A percentile compares a stretch with the other conserved stretches of the same genome.
Evolutionary conservation across 2,888 invertebrate species (phyloP).

Genomic region (Harpagoxenus sublaevis): DNA sequence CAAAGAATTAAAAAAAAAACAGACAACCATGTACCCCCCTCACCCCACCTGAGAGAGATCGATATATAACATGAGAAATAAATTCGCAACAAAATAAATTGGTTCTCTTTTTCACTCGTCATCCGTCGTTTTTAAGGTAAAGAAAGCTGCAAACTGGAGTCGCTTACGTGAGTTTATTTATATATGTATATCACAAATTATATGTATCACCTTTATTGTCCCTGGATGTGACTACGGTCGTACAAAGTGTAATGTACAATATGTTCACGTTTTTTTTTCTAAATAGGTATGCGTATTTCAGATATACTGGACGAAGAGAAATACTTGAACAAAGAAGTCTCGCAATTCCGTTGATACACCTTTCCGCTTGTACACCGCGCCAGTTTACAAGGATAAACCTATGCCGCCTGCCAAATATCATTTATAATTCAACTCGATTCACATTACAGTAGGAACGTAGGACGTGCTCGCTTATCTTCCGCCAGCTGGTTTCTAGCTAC

Average conservation of each 20-base stretch:
- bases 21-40: slow-evolving; percentile 67
- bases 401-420: slow-evolving; percentile 10
- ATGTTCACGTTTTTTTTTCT: slow-evolving; percentile 18
- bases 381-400: background rate
- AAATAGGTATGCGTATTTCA: background rate
- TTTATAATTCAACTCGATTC: background rate
- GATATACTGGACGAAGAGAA: slow-evolving; percentile 7
- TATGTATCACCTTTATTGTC: slow-evolving; percentile 62
- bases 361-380: background rate
- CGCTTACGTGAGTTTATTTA: slow-evolving; percentile 14
- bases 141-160: background rate
- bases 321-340: background rate
- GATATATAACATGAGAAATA: slow-evolving; percentile 73
- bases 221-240: slow-evolving; percentile 38
- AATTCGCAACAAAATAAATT: slow-evolving; percentile 76
- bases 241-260: slow-evolving; percentile 50
- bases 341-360: background rate
- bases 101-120: slow-evolving; percentile 33
- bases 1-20: slow-evolving; percentile 63
- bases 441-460: background rate
- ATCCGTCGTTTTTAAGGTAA: background rate
- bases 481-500: slow-evolving; percentile 13
- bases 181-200: slow-evolving; percentile 62
- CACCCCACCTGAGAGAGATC: slow-evolving; percentile 62
- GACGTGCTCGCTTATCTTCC: slow-evolving; percentile 9